Conservation (phyloP, 1,140 invertebrate species). For the Plutomurus gul region DNA sequence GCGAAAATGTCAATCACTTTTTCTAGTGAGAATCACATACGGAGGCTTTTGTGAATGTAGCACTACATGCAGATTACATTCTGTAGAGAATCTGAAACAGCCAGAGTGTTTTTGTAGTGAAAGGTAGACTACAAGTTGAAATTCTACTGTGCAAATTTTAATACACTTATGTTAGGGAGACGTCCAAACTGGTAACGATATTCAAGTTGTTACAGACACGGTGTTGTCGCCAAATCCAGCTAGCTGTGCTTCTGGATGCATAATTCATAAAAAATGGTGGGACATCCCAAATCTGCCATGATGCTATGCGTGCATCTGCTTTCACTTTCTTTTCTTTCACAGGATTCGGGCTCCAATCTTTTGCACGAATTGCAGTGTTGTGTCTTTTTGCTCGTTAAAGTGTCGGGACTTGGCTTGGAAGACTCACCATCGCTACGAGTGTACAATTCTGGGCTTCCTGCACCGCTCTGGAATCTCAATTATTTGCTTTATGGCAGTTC, state of each 20-base stretch:
- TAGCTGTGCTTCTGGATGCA: neutral
- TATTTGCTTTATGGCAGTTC: constrained; percentile 80
- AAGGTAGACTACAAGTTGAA: too few relatives aligned
- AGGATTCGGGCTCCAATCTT: constrained; percentile 66
- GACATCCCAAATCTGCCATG: too few relatives aligned
- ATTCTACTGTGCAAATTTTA: too few relatives aligned
- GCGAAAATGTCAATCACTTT: too few relatives aligned
- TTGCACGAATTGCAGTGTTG: constrained; percentile 74
- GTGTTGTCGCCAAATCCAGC: neutral
- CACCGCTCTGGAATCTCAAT: constrained; percentile 77
- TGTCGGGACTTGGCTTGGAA: constrained; percentile 72
- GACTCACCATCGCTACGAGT: constrained; percentile 79
- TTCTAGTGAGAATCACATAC: too few relatives aligned
- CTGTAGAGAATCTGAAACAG: too few relatives aligned
- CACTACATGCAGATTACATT: too few relatives aligned
- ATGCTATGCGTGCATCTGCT: neutral
- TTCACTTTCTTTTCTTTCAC: constrained; percentile 9
- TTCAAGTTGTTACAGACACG: too few relatives aligned
- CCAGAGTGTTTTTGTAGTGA: too few relatives aligned
- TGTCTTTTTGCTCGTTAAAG: constrained; percentile 76
- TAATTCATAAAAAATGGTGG: neutral
- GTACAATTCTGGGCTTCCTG: constrained; percentile 71
- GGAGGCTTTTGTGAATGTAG: too few relatives aligned
- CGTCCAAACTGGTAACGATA: too few relatives aligned
- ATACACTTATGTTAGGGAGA: too few relatives aligned